phyloP scores from a whole-genome alignment of 2,888 invertebrate species.

The Cosmopolites sordidus region DNA sequence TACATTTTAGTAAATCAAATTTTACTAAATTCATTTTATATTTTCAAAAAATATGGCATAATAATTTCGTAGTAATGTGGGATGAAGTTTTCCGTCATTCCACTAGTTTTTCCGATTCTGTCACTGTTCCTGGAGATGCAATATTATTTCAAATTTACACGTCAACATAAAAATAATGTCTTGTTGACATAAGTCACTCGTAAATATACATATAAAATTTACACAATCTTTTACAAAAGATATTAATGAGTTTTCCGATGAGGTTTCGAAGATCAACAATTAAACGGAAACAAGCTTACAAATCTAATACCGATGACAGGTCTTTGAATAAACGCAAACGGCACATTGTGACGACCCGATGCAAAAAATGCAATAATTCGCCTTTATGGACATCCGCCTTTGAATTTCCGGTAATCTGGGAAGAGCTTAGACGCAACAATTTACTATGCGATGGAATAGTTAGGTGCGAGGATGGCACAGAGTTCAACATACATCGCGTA shows the following conservation, averaged over 20 bases:
- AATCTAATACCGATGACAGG: neutral
- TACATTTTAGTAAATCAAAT: too few species aligned
- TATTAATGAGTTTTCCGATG: slow-evolving; percentile 17
- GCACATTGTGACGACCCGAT: neutral
- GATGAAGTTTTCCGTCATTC: too few species aligned
- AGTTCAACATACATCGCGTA: slow-evolving; percentile 64
- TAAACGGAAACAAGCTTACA: slow-evolving; percentile 6
- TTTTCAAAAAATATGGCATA: too few species aligned
- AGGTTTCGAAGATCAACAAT: slow-evolving; percentile 7
- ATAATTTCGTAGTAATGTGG: too few species aligned
- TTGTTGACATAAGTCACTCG: neutral
- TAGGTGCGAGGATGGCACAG: slow-evolving; percentile 57
- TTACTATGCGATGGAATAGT: slow-evolving; percentile 70
- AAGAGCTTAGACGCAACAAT: slow-evolving; percentile 60
- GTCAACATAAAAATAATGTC: too few species aligned
- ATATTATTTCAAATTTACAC: too few species aligned
- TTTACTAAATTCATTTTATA: too few species aligned
- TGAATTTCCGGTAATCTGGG: slow-evolving; percentile 65
- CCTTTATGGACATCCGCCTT: slow-evolving; percentile 35
- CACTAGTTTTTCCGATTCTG: too few species aligned
- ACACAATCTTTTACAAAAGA: slow-evolving; percentile 8
- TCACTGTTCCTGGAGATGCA: too few species aligned
- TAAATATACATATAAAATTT: slow-evolving; percentile 12
- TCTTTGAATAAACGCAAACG: neutral
- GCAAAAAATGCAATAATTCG: slow-evolving; percentile 9